A percentile compares a stretch with the other conserved stretches of the same genome.
Evolutionary conservation across 37 sponge, comb jelly and placozoan genomes (phyloP).

Genomic region (Hormiphora californensis): DNA sequence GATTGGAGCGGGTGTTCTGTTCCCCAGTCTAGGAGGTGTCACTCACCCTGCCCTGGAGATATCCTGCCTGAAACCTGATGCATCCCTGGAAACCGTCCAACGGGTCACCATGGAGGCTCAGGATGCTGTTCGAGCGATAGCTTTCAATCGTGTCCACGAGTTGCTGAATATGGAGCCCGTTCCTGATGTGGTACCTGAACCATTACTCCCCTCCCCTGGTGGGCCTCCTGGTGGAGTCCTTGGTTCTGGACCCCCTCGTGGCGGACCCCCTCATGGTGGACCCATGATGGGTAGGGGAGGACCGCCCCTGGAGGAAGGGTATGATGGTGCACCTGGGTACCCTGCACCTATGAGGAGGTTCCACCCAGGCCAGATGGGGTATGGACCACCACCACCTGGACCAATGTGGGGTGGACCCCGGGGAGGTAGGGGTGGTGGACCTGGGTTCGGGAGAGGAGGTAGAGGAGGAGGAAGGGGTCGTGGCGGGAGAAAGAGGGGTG

Average conservation of each 20-base stretch:
- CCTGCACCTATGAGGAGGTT: constrained; percentile 8
- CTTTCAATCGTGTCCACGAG: constrained; percentile 17
- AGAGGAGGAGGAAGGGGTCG: not conserved
- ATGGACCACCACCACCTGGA: constrained; percentile 33
- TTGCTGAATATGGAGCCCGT: constrained; percentile 2
- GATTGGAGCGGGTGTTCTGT: not conserved
- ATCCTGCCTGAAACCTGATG: not conserved
- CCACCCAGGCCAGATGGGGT: not conserved
- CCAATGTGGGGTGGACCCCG: not conserved
- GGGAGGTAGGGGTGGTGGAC: not conserved
- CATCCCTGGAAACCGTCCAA: not conserved
- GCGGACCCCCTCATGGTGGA: too few species aligned
- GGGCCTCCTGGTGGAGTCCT: too few species aligned
- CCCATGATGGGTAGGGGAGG: too few species aligned
- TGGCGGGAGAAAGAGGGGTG: not conserved
- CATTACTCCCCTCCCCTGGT: too few species aligned
- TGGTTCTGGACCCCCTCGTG: too few species aligned
- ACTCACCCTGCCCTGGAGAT: not conserved
- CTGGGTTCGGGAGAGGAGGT: not conserved
- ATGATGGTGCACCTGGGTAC: constrained; percentile 32
- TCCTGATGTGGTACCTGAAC: not conserved
- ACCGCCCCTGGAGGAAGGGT: constrained; percentile 37
- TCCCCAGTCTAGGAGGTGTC: not conserved
- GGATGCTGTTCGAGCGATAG: not conserved
- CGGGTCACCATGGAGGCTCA: constrained; percentile 24